Conservation (phyloP, 2,113 vertebrate species). For the Salminus brasiliensis region DNA sequence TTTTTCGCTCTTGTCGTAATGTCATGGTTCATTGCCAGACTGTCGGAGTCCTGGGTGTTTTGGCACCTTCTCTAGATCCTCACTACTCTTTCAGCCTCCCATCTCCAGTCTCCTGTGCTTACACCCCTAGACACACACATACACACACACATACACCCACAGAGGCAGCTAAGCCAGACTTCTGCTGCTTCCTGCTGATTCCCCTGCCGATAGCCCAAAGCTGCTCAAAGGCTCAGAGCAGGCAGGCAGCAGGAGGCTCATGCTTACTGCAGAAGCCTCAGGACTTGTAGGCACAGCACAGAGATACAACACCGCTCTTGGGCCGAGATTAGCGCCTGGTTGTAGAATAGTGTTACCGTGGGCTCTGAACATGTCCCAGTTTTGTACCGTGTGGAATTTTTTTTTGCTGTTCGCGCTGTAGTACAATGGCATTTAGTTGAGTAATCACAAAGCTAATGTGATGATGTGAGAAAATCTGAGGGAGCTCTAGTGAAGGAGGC, state of each 20-base stretch:
- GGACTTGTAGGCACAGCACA: slow-evolving; percentile 33
- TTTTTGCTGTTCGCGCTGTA: not conserved
- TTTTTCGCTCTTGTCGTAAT: slow-evolving; percentile 29
- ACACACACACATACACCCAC: slow-evolving; percentile 46
- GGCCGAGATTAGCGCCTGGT: slow-evolving; percentile 30
- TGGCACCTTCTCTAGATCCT: slow-evolving; percentile 68
- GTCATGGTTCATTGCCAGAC: slow-evolving; percentile 63
- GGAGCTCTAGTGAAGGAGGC: not conserved
- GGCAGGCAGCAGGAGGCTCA: slow-evolving; percentile 56
- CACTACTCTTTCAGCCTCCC: not conserved
- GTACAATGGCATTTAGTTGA: not conserved
- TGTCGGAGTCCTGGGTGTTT: slow-evolving; percentile 68
- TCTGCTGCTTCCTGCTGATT: slow-evolving; percentile 74
- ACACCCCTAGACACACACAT: slow-evolving; percentile 11
- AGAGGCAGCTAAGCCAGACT: slow-evolving; percentile 67
- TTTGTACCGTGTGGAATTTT: slow-evolving; percentile 53
- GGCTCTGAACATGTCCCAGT: slow-evolving; percentile 61
- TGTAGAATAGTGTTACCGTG: slow-evolving; percentile 61
- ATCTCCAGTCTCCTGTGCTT: slow-evolving; percentile 44
- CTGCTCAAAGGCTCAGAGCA: slow-evolving; percentile 62
- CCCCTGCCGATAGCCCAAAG: slow-evolving; percentile 66
- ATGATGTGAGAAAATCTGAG: slow-evolving; percentile 5
- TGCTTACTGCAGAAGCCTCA: slow-evolving; percentile 41
- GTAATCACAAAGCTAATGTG: slow-evolving; percentile 34
- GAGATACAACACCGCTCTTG: slow-evolving; percentile 23